A percentile compares a stretch with the other conserved stretches of the same genome.
Conservation (phyloP, 2,113 vertebrate genomes). For the Stercorarius parasiticus region DNA sequence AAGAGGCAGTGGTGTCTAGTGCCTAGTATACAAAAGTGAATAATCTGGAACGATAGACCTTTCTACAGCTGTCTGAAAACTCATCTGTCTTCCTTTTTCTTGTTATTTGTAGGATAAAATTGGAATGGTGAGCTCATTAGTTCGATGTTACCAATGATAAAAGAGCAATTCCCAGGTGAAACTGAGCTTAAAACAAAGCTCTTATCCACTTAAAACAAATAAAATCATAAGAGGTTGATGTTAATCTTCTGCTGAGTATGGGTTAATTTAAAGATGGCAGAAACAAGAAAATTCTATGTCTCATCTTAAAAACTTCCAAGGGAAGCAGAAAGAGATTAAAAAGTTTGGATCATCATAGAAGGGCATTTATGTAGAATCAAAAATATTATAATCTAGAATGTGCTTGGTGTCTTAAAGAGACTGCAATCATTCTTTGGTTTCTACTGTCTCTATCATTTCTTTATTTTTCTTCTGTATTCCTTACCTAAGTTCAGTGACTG, state of each 20-base stretch:
- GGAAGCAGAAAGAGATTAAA: slow-evolving; percentile 2
- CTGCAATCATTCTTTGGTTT: background rate
- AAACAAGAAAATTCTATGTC: background rate
- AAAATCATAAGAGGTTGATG: background rate
- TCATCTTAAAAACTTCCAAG: background rate
- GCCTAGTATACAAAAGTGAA: background rate
- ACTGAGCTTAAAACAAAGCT: background rate
- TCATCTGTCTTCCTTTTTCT: background rate
- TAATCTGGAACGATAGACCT: background rate
- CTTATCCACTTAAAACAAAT: background rate
- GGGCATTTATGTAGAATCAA: background rate
- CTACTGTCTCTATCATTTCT: background rate
- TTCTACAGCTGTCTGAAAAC: background rate
- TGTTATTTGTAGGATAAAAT: background rate
- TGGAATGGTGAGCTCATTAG: background rate
- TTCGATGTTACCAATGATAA: background rate
- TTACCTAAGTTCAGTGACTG: background rate
- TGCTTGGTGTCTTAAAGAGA: background rate
- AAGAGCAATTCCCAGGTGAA: background rate
- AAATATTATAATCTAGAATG: background rate
- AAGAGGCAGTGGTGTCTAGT: background rate
- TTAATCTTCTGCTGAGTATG: background rate
- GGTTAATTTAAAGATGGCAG: background rate
- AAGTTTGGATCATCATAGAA: background rate
- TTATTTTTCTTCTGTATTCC: background rate